Base-by-base conservation (phyloP, 1,140 invertebrate species). In the Chymomyza costata region DNA sequence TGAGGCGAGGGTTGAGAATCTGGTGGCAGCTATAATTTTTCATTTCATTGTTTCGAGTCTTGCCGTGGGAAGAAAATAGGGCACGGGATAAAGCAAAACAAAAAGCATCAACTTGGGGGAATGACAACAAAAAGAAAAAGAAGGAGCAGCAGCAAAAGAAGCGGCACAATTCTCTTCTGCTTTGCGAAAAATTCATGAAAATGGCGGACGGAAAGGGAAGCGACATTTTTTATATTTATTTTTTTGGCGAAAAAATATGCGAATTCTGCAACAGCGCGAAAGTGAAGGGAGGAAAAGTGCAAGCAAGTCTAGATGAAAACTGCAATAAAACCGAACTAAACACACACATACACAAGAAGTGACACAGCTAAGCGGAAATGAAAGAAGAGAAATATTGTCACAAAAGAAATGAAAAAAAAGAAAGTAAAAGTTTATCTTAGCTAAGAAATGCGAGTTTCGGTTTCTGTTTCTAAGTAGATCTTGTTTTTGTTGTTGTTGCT, bases 361-460 rank as follows among this genome's bases (percentile, higher is more conserved):
- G 2, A 16, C 16, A 38, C 35, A 38, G 5, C 10, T 6, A 15
- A 13, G 68, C 67, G 73, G 67, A 78, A 80, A 80, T 78, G 62
- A 76, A 78, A 78, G 73, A 63, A 71, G 37, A 76, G 57, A 80
- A 76, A 78, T 76, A 76, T 71, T 76, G 71, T 78, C 71, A 50
- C 71, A 44, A 48, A 39, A 32, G 28, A 28, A 15, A 10, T 16
- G 1, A 46, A 30, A 65, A 61, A 69, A 69, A 58, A 41, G 53
- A 78, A 78, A 76, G 71, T 71, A 44, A 58, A 76, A 70, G 78
- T n/a, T n/a, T n/a, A n/a, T n/a, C n/a, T n/a, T n/a, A n/a, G n/a
- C n/a, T n/a, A n/a, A n/a, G n/a, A n/a, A n/a, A n/a, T n/a, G n/a
- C n/a, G n/a, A n/a, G n/a, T n/a, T n/a, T n/a, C n/a, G n/a, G n/a